Evolutionary conservation across 2,797 vertebrate genomes (phyloP).

Genomic region (Dermochelys coriacea): DNA sequence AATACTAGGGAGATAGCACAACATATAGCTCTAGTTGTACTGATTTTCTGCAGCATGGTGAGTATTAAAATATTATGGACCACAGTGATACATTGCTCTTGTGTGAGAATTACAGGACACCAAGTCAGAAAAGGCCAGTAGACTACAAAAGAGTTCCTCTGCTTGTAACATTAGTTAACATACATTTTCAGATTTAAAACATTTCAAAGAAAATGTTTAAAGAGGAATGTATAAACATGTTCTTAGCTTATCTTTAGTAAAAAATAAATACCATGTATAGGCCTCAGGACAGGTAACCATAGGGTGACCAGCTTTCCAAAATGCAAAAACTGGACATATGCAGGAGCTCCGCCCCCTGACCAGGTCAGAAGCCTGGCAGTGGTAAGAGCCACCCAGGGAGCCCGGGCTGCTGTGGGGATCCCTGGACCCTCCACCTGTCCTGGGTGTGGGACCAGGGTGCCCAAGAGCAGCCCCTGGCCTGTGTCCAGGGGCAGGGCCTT

Average conservation of each 20-base stretch:
- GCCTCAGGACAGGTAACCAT: accelerated
- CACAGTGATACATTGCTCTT: neutral
- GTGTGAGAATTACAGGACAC: neutral
- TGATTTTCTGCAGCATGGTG: neutral
- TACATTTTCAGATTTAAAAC: neutral
- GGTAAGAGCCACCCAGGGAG: too few species aligned
- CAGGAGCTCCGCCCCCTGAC: too few species aligned
- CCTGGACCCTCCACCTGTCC: too few species aligned
- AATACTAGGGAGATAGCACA: accelerated
- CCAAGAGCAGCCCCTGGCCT: too few species aligned
- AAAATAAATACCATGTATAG: neutral
- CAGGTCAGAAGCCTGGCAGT: too few species aligned
- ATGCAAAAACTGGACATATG: too few species aligned
- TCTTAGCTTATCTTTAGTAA: accelerated
- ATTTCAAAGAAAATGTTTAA: neutral
- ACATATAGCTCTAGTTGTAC: neutral
- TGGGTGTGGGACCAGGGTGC: too few species aligned
- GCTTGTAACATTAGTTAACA: neutral
- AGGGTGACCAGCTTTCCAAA: accelerated
- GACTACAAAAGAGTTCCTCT: neutral
- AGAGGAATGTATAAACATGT: neutral
- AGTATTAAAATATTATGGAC: neutral
- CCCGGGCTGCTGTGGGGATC: too few species aligned
- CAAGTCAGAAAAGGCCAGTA: neutral
- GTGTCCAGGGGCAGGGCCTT: too few species aligned